Evolutionary conservation across 2,888 invertebrate species (phyloP), one percentile per base, ranked within the genome.

Genomic region (Nomada hirtipes): DNA sequence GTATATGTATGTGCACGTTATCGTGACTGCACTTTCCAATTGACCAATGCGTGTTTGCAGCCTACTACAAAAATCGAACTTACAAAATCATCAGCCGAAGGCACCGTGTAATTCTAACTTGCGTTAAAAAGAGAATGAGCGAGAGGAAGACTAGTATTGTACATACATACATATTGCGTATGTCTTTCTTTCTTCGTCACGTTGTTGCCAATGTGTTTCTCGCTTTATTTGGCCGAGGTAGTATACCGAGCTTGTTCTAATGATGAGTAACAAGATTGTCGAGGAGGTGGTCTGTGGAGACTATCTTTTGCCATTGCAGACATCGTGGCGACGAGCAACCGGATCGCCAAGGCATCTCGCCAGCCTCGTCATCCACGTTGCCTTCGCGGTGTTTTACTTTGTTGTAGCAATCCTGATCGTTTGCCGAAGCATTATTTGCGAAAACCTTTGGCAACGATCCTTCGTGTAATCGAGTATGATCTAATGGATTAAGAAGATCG

Each of bases 301-400:
- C 78, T 72, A 70, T 55, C 67, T 81, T 76, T 53, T 61, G 68
- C 47, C 74, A 70, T 68, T 88, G 86, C 83, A 90, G 90, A 90
- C 90, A 89, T 81, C 77, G 80, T 73, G 91, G 91, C 90, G 90
- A 86, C 91, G 68, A 77, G 83, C 82, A 85, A 88, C 76, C 55
- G 73, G 81, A 73, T 80, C 82, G 74, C 82, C 83, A 78, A 76
- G 18, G 53, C 69, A 68, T 23, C 60, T 82, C 82, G 76, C 67
- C 83, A 55, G 72, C 59, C 47, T 69, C 65, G 52, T 63, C 50
- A 50, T 73, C 60, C 18, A 20, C 26, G n/a, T 50, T 52, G 57
- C 69, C 36, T n/a, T 59, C 42, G 42, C 7, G 20, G 23, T 18
- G 11, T 13, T 71, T 47, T 20, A 11, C 36, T 44, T 42, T 44